Conservation (phyloP, 2,797 vertebrate species). For the Coendou prehensilis region DNA sequence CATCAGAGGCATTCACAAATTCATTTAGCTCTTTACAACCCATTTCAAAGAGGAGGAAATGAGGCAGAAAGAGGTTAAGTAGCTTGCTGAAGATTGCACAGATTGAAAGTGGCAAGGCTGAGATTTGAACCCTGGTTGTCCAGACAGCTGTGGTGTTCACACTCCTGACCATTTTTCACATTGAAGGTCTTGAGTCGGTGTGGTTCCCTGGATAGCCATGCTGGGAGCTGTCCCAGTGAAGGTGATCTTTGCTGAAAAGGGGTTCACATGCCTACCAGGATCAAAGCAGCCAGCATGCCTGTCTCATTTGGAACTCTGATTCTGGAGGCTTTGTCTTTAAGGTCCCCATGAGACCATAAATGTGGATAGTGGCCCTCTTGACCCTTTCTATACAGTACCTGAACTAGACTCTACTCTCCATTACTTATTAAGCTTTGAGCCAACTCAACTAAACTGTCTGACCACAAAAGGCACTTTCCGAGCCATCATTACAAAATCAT, state of each 20-base stretch:
- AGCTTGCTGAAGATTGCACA: neutral
- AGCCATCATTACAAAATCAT: neutral
- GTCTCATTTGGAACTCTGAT: neutral
- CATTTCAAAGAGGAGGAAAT: neutral
- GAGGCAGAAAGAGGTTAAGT: neutral
- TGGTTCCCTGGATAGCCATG: neutral
- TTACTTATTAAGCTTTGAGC: neutral
- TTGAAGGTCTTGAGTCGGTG: neutral
- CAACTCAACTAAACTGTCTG: neutral
- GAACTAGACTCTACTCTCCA: neutral
- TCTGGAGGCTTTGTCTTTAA: neutral
- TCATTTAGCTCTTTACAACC: neutral
- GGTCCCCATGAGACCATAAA: fast-evolving
- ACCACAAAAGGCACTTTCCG: slow-evolving; percentile 20
- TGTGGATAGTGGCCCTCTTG: neutral
- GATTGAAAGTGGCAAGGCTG: neutral
- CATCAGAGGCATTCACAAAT: fast-evolving
- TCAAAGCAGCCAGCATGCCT: neutral
- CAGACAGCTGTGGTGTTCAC: neutral
- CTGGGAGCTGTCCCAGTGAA: neutral
- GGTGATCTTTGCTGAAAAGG: neutral
- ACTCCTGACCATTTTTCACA: neutral
- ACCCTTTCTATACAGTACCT: neutral
- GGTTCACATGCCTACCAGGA: neutral
- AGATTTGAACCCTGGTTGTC: too few relatives aligned